These are phyloP conservation scores for Oncorhynchus tshawytscha DNA, from an alignment of 2,113 vertebrate genomes.

Conservation along the genomic window DNA sequence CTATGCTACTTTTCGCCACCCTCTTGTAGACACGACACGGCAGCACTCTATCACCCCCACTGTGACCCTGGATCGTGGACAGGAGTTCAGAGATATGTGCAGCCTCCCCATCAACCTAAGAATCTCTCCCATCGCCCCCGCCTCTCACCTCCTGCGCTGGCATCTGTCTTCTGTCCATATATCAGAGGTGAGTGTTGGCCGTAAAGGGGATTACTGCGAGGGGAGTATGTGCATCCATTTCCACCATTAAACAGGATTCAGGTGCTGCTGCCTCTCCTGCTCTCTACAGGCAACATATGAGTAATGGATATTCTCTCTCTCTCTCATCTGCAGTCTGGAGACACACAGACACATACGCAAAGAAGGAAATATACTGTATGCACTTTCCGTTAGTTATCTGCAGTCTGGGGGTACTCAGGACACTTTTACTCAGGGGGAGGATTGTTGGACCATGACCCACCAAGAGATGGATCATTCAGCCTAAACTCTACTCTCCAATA, in stretches of 20 bases:
- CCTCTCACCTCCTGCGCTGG: slow-evolving; percentile 45
- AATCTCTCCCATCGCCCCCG: slow-evolving; percentile 50
- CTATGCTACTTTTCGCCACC: slow-evolving; percentile 5
- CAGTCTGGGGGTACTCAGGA: slow-evolving; percentile 36
- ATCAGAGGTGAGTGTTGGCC: slow-evolving; percentile 56
- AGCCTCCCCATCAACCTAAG: slow-evolving; percentile 52
- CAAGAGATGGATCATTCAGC: background rate
- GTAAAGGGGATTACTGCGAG: slow-evolving; percentile 60
- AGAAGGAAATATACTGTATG: background rate
- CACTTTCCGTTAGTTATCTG: slow-evolving; percentile 27
- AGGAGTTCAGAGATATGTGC: slow-evolving; percentile 53
- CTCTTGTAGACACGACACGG: slow-evolving; percentile 29
- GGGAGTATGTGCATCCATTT: slow-evolving; percentile 64
- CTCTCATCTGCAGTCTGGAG: slow-evolving; percentile 24
- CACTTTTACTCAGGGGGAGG: no score
- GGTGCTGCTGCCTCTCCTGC: slow-evolving; percentile 53
- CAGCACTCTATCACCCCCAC: slow-evolving; percentile 50
- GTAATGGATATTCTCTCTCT: slow-evolving; percentile 57
- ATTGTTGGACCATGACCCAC: no score
- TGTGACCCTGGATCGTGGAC: slow-evolving; percentile 57
- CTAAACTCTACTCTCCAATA: slow-evolving; percentile 15
- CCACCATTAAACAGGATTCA: slow-evolving; percentile 74
- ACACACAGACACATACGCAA: no score
- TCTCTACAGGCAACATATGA: slow-evolving; percentile 61
- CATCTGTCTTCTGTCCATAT: slow-evolving; percentile 64